Base-by-base conservation (phyloP, 2,888 invertebrate species). In the Amphipoea lucens region DNA sequence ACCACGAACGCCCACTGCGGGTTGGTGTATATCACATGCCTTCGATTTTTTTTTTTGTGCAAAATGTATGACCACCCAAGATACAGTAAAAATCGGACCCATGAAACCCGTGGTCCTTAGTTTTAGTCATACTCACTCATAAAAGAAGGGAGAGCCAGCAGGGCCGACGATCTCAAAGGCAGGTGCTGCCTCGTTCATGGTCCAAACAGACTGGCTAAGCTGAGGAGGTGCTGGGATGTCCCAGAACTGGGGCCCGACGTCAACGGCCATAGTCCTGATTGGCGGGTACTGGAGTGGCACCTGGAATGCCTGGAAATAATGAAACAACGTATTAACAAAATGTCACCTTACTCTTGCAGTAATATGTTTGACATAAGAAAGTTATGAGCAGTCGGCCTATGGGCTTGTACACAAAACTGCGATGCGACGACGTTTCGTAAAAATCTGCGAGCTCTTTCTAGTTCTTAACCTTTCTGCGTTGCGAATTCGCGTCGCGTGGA, bases 51-150 rank as follows among this genome's bases (percentile, higher is more conserved):
- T 69, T 62, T 60, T 54, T 48, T 2, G 14, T 29, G n/a, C n/a
- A 57, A 23, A 4, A 60, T n/a, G 12, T n/a, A n/a, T 23, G 14
- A 70, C 40, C 40, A 29, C 7, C 48, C 36, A 36, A 66, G 40
- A 36, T 7, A 70, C 42, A n/a, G 9, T 29, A 29, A 51, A 54
- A 51, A 66, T 40, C 20, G 6, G 12, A 62, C 29, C 29, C 62
- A 29, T 29, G 14, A 48, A 29, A 20, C 3, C 11, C 20, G 29
- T 51, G 62, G 14, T 29, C 5, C 29, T 29, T 62, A 6, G 62
- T 29, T 62, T 62, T 36, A 57, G 6, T 57, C 1, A 65, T 36
- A 85, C 85, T 83, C 42, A 85, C 85, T 85, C 76, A 72, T 80
- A 85, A 36, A 17, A 0, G 4, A 42, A 83, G 14, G 71, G 86